Evolutionary conservation across 2,797 vertebrate genomes (phyloP).

Genomic region (Coregonus sp.): DNA sequence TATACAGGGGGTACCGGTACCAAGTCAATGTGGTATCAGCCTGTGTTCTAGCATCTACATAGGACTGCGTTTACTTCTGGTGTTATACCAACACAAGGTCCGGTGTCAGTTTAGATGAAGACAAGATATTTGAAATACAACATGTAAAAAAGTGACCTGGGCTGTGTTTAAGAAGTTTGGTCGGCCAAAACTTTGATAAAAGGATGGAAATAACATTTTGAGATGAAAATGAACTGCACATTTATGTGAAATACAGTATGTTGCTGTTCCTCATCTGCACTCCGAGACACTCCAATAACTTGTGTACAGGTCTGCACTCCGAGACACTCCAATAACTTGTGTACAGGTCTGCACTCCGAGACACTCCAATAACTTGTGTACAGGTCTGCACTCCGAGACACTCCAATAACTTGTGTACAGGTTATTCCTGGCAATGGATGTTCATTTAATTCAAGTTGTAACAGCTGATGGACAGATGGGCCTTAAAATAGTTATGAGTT

Average conservation of each 20-base stretch:
- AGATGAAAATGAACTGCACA: background rate
- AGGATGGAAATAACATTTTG: conserved; percentile 18
- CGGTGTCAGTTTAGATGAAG: conserved; percentile 39
- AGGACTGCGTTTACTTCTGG: conserved; percentile 46
- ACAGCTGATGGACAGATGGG: background rate
- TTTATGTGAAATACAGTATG: background rate
- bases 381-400: background rate
- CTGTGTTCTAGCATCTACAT: conserved; percentile 20
- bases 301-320: background rate
- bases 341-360: background rate
- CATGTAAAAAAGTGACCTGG: conserved; percentile 30
- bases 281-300: background rate
- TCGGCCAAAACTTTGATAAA: conserved; percentile 48
- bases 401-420: background rate
- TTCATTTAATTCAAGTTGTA: background rate
- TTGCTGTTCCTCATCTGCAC: background rate
- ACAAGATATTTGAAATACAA: conserved; percentile 27
- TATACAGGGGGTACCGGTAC: too few species aligned
- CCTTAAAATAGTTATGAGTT: conserved; percentile 10
- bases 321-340: background rate
- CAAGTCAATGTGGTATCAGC: conserved; percentile 6
- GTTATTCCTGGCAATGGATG: background rate
- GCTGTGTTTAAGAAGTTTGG: conserved; percentile 34
- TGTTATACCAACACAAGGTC: conserved; percentile 44
- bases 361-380: background rate